Evolutionary conservation across 1,140 invertebrate genomes (phyloP).

Genomic region (Drosophila sechellia): DNA sequence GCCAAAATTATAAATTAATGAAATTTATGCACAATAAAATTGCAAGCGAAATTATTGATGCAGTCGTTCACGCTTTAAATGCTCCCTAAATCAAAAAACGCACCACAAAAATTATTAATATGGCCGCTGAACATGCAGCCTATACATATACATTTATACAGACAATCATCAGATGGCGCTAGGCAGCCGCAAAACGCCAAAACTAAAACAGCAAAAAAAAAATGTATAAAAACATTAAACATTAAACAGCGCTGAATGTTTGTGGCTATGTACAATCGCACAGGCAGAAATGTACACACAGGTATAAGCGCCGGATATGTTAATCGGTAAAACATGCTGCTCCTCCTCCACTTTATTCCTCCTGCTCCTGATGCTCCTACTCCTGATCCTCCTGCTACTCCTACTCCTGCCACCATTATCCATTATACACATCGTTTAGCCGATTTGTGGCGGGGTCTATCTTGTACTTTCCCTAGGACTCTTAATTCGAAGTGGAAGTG

Average conservation of each 20-base stretch:
- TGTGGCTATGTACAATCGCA: slow-evolving; percentile 30
- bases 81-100: slow-evolving; percentile 83
- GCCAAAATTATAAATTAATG: slow-evolving; percentile 84
- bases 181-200: slow-evolving; percentile 21
- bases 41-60: slow-evolving; percentile 84
- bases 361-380: slow-evolving; percentile 20
- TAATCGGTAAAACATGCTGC: slow-evolving; percentile 69
- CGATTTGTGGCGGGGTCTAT: slow-evolving; percentile 36
- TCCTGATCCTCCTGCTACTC: slow-evolving; percentile 3
- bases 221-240: slow-evolving; percentile 1
- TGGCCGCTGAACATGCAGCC: slow-evolving; percentile 69
- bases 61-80: slow-evolving; percentile 84
- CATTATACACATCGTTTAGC: slow-evolving; percentile 19
- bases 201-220: not conserved
- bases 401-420: not conserved
- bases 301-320: slow-evolving; percentile 74
- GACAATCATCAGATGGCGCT: slow-evolving; percentile 45
- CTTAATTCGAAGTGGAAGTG: slow-evolving; percentile 8
- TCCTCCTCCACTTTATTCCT: not conserved
- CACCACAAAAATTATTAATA: slow-evolving; percentile 77
- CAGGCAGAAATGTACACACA: slow-evolving; percentile 28
- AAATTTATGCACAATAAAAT: slow-evolving; percentile 85
- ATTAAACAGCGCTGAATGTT: slow-evolving; percentile 27
- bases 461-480: slow-evolving; percentile 28
- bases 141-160: slow-evolving; percentile 1